phyloP scores from a whole-genome alignment of 2,113 vertebrate species.

The Gymnobelideus leadbeateri region DNA sequence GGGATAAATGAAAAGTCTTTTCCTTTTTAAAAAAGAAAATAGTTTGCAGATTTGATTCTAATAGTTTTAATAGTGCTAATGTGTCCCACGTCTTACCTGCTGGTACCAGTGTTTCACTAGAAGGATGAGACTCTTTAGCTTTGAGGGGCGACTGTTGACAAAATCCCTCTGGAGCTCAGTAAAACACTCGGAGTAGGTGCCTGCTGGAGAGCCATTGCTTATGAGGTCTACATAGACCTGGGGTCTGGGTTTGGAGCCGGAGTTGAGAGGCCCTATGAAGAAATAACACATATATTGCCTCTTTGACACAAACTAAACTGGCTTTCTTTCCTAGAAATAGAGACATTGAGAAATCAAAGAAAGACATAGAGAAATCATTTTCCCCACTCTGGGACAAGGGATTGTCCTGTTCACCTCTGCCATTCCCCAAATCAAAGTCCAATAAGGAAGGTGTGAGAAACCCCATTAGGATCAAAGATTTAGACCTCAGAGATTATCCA shows the following conservation, averaged over 20 bases:
- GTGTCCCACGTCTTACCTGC: slow-evolving; percentile 40
- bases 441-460: not conserved
- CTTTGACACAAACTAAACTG: not conserved
- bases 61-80: not conserved
- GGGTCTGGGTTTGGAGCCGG: slow-evolving; percentile 38
- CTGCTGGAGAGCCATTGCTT: slow-evolving; percentile 5
- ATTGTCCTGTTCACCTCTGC: not conserved
- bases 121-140: slow-evolving; percentile 70
- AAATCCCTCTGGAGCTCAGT: slow-evolving; percentile 69
- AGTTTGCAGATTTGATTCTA: not conserved
- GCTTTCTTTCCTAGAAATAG: not conserved
- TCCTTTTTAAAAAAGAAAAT: not conserved
- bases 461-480: too few relatives aligned
- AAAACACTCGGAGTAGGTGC: slow-evolving; percentile 57
- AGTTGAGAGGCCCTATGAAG: slow-evolving; percentile 53
- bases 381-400: not conserved
- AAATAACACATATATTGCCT: not conserved
- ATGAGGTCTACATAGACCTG: slow-evolving; percentile 51
- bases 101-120: slow-evolving; percentile 72
- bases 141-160: slow-evolving; percentile 36
- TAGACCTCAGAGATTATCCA: not conserved
- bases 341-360: not conserved
- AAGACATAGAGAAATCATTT: not conserved
- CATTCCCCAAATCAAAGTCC: not conserved
- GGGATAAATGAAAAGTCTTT: not conserved